Base-by-base conservation (phyloP, 2,113 vertebrate species). In the Grammomys surdaster region DNA sequence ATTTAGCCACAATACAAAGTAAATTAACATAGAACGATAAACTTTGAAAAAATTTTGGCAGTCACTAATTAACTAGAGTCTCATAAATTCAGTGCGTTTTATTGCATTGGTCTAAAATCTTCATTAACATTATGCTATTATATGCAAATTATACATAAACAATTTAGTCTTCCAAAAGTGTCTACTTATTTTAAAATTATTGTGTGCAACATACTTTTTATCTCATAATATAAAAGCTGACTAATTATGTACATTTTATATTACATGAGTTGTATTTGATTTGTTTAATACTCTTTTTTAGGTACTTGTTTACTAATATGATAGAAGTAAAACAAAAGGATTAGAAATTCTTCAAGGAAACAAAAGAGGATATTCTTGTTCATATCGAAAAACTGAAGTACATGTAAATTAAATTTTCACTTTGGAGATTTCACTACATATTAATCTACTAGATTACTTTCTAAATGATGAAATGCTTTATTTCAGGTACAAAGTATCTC, bases 1-100 rank as follows among this genome's bases (percentile, higher is more conserved):
- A 86, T 60, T 65, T 76, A 87, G 26, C 14, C 2, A 84, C 75
- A 31, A 73, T 73, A 40, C 16, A 84, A 65, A 84, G 24, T 1
- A 95, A 77, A 93, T 81, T 81, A 77, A 56, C 88, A 76, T 87
- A 67, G 88, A 51, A 93, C 4, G 69, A 86, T 69, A 86, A 72
- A 76, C 43, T 88, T 87, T 13, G 26, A 84, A 63, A 77, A 81
- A 48, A 82, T 20, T n/a, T 92, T 70, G 67, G 22, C 13, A 90
- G 69, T 76, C 36, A 54, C 40, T 46, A 54, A 86, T 33, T 86
- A 69, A 17, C 43, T 86, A 63, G 4, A 60, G 5, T 56, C 43
- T 14, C 48, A 75, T 88, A 90, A 88, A 92, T 69, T 10, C 3
- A 72, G 0, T 93, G 31, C 0, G 67, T 4, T 78, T 76, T 73